Conservation (phyloP, 2,888 invertebrate genomes). For the Gastracanthus pulcherrimus region DNA sequence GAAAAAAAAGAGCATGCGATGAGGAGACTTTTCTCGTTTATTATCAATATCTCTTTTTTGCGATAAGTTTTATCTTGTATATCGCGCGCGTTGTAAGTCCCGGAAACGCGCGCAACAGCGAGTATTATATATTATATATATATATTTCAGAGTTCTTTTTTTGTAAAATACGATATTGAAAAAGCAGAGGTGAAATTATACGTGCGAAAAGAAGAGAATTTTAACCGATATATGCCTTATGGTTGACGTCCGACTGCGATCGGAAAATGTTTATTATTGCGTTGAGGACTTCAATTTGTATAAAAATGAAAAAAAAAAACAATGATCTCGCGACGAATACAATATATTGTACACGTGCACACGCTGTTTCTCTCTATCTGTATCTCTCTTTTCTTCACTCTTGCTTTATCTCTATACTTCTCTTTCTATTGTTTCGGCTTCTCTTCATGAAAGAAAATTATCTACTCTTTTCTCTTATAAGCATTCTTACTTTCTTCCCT, state of each 20-base stretch:
- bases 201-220: neutral
- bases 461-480: neutral
- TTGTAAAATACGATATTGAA: constrained; percentile 17
- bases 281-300: neutral
- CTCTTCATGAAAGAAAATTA: neutral
- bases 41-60: constrained; percentile 14
- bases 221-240: constrained; percentile 10
- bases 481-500: neutral
- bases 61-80: neutral
- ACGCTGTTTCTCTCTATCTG: constrained; percentile 24
- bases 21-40: constrained; percentile 16
- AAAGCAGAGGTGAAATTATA: neutral
- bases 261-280: neutral
- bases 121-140: constrained; percentile 35
- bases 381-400: neutral
- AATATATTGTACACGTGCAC: constrained; percentile 32
- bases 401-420: constrained; percentile 31
- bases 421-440: constrained; percentile 11
- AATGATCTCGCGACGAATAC: constrained; percentile 57
- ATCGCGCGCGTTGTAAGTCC: neutral
- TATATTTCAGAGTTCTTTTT: constrained; percentile 8
- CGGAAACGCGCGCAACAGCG: neutral
- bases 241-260: constrained; percentile 16
- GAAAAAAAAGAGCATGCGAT: constrained; percentile 34
- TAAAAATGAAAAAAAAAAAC: constrained; percentile 17